phyloP scores from a whole-genome alignment of 2,797 vertebrate species.

The Siniperca undulata region DNA sequence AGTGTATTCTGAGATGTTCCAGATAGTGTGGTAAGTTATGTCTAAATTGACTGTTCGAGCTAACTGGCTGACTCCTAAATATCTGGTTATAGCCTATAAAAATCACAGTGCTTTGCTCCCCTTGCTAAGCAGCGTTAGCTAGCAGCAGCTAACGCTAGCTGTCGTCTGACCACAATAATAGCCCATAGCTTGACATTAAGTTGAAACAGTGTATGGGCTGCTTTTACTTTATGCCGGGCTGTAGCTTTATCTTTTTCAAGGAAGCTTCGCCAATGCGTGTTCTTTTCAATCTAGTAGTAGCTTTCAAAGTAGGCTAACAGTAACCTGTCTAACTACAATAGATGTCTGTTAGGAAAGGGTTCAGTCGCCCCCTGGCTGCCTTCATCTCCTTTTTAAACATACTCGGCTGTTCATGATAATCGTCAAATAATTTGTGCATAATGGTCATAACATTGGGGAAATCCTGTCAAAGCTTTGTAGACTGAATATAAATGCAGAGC shows the following conservation, averaged over 20 bases:
- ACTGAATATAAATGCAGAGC: too few species aligned
- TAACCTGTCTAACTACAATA: neutral
- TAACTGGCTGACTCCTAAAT: neutral
- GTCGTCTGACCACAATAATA: neutral
- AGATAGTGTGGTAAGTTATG: slow-evolving; percentile 44
- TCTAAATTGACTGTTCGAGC: neutral
- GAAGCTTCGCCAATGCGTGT: rapidly evolving
- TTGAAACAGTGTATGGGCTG: neutral
- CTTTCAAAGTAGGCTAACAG: neutral
- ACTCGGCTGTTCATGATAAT: neutral
- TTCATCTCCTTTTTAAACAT: neutral
- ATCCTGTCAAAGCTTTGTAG: neutral
- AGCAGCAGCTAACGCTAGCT: slow-evolving; percentile 41
- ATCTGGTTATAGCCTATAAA: rapidly evolving
- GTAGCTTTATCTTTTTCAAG: rapidly evolving
- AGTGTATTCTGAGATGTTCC: neutral
- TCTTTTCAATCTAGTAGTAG: too few species aligned
- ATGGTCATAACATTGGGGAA: neutral
- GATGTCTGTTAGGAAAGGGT: rapidly evolving
- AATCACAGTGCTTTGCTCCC: neutral
- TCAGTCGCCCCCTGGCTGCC: slow-evolving; percentile 14
- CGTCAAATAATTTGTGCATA: neutral
- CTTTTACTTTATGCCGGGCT: rapidly evolving
- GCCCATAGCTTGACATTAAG: neutral
- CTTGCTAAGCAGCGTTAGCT: neutral